These are phyloP conservation scores for Prunella fulvescens DNA, from an alignment of 2,113 vertebrate genomes.

Conservation along the genomic window DNA sequence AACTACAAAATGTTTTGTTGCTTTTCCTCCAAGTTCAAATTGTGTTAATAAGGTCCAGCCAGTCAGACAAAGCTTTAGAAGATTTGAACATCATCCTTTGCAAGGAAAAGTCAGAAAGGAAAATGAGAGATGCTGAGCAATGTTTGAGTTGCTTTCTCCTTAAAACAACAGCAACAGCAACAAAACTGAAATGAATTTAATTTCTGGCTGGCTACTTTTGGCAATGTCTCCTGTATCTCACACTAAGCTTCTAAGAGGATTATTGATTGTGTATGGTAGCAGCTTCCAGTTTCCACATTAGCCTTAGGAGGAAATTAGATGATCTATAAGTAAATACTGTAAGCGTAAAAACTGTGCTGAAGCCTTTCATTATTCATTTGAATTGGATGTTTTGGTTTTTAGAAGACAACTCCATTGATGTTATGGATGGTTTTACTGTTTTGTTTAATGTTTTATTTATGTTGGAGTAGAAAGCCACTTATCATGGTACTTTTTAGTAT, in stretches of 20 bases:
- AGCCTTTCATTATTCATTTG: constrained; percentile 48
- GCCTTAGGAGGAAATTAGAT: constrained; percentile 52
- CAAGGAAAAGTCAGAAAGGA: neutral
- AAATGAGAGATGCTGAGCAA: neutral
- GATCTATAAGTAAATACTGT: constrained; percentile 41
- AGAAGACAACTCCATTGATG: neutral
- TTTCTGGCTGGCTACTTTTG: neutral
- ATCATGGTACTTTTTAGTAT: neutral
- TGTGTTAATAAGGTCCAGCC: neutral
- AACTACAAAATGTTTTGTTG: neutral
- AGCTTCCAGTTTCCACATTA: constrained; percentile 57
- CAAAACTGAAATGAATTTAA: neutral
- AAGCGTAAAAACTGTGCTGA: constrained; percentile 21
- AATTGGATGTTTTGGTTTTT: constrained; percentile 29
- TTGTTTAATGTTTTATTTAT: constrained; percentile 38
- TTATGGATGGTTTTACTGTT: neutral
- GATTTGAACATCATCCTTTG: neutral
- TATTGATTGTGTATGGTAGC: constrained; percentile 47
- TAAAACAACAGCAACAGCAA: neutral
- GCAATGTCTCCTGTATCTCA: neutral
- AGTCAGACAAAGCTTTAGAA: neutral
- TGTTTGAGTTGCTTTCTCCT: neutral
- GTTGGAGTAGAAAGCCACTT: neutral
- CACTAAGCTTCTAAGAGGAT: constrained; percentile 16
- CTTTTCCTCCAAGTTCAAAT: neutral